These are phyloP conservation scores for Ornithoptera alexandrae DNA, from an alignment of 2,888 invertebrate species.

Conservation along the genomic window DNA sequence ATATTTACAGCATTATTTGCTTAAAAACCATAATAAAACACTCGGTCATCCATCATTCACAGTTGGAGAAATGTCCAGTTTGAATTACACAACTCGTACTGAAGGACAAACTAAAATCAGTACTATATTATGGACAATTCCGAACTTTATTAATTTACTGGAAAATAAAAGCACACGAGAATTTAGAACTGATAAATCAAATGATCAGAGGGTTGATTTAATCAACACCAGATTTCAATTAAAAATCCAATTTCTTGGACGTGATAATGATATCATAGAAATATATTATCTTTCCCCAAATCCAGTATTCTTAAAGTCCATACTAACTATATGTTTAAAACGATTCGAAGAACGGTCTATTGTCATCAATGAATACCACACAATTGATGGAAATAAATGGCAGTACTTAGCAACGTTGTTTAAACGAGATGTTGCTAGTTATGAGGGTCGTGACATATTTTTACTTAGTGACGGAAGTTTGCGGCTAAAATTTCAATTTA, in stretches of 20 bases:
- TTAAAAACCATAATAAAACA: too few species aligned
- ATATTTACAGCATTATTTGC: too few species aligned
- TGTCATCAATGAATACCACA: slow-evolving; percentile 67
- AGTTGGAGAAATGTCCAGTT: slow-evolving; percentile 44
- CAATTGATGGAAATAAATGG: slow-evolving; percentile 70
- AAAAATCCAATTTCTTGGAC: slow-evolving; percentile 69
- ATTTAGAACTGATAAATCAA: slow-evolving; percentile 60
- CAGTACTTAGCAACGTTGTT: slow-evolving; percentile 68
- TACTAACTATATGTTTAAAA: slow-evolving; percentile 64
- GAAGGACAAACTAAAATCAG: slow-evolving; percentile 69
- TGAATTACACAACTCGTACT: slow-evolving; percentile 62
- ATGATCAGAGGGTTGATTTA: slow-evolving; percentile 44
- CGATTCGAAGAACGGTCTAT: slow-evolving; percentile 69
- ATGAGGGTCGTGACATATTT: slow-evolving; percentile 58
- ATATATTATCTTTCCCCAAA: slow-evolving; percentile 65
- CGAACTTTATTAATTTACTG: slow-evolving; percentile 58
- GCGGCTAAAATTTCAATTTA: slow-evolving; percentile 66
- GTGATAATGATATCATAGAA: slow-evolving; percentile 67
- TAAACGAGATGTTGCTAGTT: slow-evolving; percentile 61
- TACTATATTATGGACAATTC: slow-evolving; percentile 68
- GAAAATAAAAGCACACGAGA: slow-evolving; percentile 61
- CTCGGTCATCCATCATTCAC: too few species aligned
- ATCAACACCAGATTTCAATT: slow-evolving; percentile 58
- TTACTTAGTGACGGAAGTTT: slow-evolving; percentile 66
- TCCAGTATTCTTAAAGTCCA: slow-evolving; percentile 64